Evolutionary conservation across 1,140 invertebrate species (phyloP), one percentile per base, ranked within the genome.

Genomic region (Papilio glaucus): DNA sequence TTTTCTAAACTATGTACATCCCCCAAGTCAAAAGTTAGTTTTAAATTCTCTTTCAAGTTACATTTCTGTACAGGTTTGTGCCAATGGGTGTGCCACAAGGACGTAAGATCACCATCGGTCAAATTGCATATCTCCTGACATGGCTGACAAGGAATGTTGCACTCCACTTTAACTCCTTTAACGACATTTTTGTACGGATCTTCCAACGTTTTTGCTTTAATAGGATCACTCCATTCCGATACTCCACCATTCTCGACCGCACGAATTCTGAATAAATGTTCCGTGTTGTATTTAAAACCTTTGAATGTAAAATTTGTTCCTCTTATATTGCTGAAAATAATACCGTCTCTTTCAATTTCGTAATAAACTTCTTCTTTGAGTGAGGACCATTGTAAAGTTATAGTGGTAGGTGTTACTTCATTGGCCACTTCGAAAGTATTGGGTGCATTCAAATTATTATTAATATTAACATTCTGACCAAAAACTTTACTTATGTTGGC

Each of bases 271-370:
- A 89, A 91, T 6, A 67, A 37, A 79, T 91, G 80, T 62, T 81
- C 71, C 13, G 79, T 82, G n/a, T 73, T 60, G 68, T 33, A 70
- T 24, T 74, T 68, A n/a, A 88, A 80, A 71, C 77, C 73, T n/a
- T 85, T 63, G 76, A 91, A 89, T n/a, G 70, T 82, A 62, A 82
- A 82, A 45, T 69, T 77, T 7, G 72, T 73, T 15, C 74, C 77
- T 68, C 37, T 77, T 8, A 92, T 85, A 72, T 89, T 85, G 15
- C 71, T 79, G 74, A 75, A 79, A 85, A 87, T 49, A 87, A 69
- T 29, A 53, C 78, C 84, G 71, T 91, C 83, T 85, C 79, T 87
- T 77, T 90, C 86, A 42, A 92, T 85, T 83, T 92, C 90, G 72
- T 88, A 87, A 69, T 83, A 87, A 68, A 70, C 80, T 7, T 80